Evolutionary conservation across 2,888 invertebrate species (phyloP).

Genomic region (Cryptocephalus primarius): DNA sequence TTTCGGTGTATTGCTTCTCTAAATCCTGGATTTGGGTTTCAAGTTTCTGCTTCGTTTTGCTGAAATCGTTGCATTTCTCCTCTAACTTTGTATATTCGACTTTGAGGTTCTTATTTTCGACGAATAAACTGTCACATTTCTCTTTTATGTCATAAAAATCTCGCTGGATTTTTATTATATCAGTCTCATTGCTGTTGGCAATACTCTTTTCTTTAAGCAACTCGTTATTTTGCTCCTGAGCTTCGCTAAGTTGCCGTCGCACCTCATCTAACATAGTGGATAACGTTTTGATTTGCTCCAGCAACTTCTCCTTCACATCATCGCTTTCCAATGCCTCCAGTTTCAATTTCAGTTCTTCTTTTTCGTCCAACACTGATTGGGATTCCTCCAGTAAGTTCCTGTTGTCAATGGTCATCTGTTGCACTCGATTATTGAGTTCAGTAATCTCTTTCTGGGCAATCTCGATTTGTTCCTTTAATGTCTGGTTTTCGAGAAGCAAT

Average conservation of each 20-base stretch:
- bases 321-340: slow-evolving; percentile 19
- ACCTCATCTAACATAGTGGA: slow-evolving; percentile 2
- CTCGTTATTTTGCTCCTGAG: slow-evolving; percentile 1
- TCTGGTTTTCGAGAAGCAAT: slow-evolving; percentile 7
- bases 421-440: slow-evolving; percentile 23
- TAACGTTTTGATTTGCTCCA: slow-evolving; percentile 5
- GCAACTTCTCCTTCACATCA: slow-evolving; percentile 1
- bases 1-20: slow-evolving; percentile 29
- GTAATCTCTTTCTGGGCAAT: slow-evolving; percentile 21
- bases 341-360: slow-evolving; percentile 25
- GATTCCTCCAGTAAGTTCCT: slow-evolving; percentile 27
- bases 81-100: slow-evolving; percentile 18
- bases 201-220: slow-evolving; percentile 2
- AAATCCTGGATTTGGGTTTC: slow-evolving; percentile 26
- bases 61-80: slow-evolving; percentile 19
- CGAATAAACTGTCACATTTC: slow-evolving; percentile 19
- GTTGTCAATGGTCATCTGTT: slow-evolving; percentile 27
- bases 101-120: slow-evolving; percentile 22
- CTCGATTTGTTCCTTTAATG: slow-evolving; percentile 10
- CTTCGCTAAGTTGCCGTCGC: not conserved
- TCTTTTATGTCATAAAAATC: slow-evolving; percentile 22
- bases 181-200: slow-evolving; percentile 7
- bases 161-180: slow-evolving; percentile 16
- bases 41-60: slow-evolving; percentile 20
- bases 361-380: slow-evolving; percentile 21